A percentile compares a stretch with the other conserved stretches of the same genome.
These are phyloP conservation scores for Auanema sp. DNA, from an alignment of 2,888 invertebrate genomes.

Conservation along the genomic window DNA sequence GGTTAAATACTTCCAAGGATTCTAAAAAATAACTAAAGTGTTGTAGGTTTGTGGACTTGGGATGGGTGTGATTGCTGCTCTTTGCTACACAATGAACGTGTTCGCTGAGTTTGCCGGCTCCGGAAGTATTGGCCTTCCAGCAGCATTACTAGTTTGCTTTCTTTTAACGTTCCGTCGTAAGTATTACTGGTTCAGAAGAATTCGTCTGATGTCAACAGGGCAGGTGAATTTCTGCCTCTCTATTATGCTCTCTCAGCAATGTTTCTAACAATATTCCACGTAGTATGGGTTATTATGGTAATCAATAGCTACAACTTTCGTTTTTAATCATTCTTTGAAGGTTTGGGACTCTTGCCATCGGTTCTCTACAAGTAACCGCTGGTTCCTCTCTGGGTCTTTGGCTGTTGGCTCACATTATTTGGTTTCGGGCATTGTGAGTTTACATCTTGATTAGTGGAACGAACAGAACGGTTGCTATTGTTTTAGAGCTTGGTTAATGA, in stretches of 20 bases:
- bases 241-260: slow-evolving; percentile 33
- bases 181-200: background rate
- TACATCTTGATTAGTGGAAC: background rate
- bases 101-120: slow-evolving; percentile 92
- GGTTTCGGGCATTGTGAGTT: slow-evolving; percentile 30
- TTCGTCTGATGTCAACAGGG: slow-evolving; percentile 20
- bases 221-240: slow-evolving; percentile 34
- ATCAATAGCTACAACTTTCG: background rate
- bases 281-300: slow-evolving; percentile 78
- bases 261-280: slow-evolving; percentile 73
- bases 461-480: background rate
- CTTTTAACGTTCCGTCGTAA: background rate
- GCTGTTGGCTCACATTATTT: slow-evolving; percentile 34
- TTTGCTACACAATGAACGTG: slow-evolving; percentile 90
- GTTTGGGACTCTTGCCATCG: slow-evolving; percentile 46
- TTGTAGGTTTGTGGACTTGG: slow-evolving; percentile 85
- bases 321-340: slow-evolving; percentile 10
- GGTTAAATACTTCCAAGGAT: slow-evolving; percentile 61
- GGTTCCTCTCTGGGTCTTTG: slow-evolving; percentile 28
- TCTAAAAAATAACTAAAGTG: background rate
- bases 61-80: slow-evolving; percentile 89
- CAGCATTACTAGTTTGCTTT: slow-evolving; percentile 24
- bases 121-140: slow-evolving; percentile 83
- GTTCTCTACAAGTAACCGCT: slow-evolving; percentile 10
- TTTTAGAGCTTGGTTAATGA: slow-evolving; percentile 28